phyloP scores from a whole-genome alignment of 2,888 invertebrate genomes.

The Athalia cordata region DNA sequence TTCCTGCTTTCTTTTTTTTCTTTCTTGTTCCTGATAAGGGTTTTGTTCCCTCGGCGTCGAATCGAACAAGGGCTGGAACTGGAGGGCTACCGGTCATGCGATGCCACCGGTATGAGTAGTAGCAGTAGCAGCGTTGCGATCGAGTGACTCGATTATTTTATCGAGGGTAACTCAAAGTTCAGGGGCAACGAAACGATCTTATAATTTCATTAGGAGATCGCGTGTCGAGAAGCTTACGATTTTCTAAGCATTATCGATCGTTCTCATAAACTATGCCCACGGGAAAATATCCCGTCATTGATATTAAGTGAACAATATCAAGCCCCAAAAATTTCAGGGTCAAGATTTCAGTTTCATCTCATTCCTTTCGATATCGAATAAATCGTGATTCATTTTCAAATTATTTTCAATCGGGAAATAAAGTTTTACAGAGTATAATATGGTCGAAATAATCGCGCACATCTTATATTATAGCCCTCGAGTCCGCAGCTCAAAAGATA shows the following conservation, averaged over 20 bases:
- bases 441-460: too few species aligned
- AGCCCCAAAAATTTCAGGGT: too few species aligned
- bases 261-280: not conserved
- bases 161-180: constrained; percentile 13
- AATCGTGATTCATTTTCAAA: too few species aligned
- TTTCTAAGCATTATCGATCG: constrained; percentile 15
- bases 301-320: not conserved
- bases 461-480: not conserved
- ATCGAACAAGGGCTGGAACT: constrained; percentile 24
- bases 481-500: not conserved
- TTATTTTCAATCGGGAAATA: too few species aligned
- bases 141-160: constrained; percentile 38
- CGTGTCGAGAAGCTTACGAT: constrained; percentile 18
- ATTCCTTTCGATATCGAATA: too few species aligned
- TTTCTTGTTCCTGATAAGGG: not conserved
- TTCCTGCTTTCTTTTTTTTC: not conserved
- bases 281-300: not conserved
- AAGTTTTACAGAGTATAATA: too few species aligned
- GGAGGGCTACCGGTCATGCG: constrained; percentile 31
- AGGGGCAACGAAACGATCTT: constrained; percentile 29
- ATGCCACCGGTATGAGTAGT: not conserved
- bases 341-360: too few species aligned
- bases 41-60: constrained; percentile 13
- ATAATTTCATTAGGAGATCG: constrained; percentile 34
- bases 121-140: not conserved